Conservation (phyloP, 2,797 vertebrate species). For the Lycodopsis pacificus region DNA sequence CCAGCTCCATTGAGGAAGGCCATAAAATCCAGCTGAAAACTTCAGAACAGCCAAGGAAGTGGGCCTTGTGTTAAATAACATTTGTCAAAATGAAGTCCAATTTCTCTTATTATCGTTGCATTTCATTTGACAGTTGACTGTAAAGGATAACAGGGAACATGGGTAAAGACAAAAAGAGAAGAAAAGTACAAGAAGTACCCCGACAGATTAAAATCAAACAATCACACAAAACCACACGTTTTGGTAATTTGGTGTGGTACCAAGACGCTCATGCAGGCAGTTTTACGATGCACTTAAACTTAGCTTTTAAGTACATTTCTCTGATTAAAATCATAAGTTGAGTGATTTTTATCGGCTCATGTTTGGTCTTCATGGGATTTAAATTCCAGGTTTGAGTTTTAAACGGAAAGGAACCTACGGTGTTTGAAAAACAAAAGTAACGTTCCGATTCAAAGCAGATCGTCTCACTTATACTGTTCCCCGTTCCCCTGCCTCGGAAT, state of each 20-base stretch:
- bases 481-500: constrained; percentile 1
- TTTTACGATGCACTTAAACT: constrained; percentile 7
- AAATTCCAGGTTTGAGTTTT: constrained; percentile 37
- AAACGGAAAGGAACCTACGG: constrained; percentile 30
- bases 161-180: not conserved
- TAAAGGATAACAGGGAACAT: not conserved
- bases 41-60: not conserved
- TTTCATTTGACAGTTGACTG: not conserved
- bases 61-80: not conserved
- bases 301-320: constrained; percentile 13
- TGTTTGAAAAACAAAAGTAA: constrained; percentile 58
- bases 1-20: not conserved
- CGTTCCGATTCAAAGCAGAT: constrained; percentile 39
- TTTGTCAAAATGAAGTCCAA: not conserved
- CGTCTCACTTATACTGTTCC: constrained; percentile 27
- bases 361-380: constrained; percentile 40
- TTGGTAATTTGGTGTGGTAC: not conserved
- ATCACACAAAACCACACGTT: not conserved
- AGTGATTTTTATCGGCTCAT: constrained; percentile 52
- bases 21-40: not conserved
- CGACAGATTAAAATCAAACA: not conserved
- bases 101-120: not conserved
- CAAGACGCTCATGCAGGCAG: not conserved
- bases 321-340: constrained; percentile 18
- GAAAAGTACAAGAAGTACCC: not conserved